These are phyloP conservation scores for Sterna hirundo DNA, from an alignment of 2,113 vertebrate species.

Conservation along the genomic window DNA sequence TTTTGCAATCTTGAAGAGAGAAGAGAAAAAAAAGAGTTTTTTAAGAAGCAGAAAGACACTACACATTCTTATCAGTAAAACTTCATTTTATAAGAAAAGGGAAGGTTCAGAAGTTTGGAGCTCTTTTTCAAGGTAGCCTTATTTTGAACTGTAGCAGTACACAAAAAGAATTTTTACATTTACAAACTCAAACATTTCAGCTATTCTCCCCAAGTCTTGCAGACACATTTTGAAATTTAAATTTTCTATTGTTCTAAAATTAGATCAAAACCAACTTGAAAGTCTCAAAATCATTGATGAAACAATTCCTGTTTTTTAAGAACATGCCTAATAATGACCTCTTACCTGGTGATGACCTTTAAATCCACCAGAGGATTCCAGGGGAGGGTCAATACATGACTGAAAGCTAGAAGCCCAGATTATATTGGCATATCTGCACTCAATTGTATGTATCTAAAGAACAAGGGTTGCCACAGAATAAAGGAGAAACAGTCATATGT, in stretches of 20 bases:
- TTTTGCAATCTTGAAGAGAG: neutral
- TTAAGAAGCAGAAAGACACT: neutral
- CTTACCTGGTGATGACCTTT: slow-evolving; percentile 30
- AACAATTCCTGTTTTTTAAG: neutral
- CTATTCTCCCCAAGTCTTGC: neutral
- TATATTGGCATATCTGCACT: neutral
- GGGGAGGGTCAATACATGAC: neutral
- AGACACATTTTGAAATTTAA: neutral
- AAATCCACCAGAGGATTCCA: neutral
- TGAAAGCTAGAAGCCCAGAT: neutral
- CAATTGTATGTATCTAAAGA: slow-evolving; percentile 15
- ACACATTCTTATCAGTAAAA: neutral
- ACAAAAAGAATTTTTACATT: neutral
- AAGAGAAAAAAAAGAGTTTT: neutral
- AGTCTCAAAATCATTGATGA: neutral
- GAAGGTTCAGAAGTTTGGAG: neutral
- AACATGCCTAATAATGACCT: neutral
- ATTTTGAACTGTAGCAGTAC: neutral
- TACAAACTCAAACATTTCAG: neutral
- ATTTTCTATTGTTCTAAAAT: neutral
- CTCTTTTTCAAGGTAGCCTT: neutral
- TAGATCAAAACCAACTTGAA: neutral
- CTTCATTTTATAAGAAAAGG: neutral
- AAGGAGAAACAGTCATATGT: slow-evolving; percentile 29
- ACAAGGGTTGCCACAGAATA: slow-evolving; percentile 18